Evolutionary conservation across 2,797 vertebrate genomes (phyloP), one percentile per base, ranked within the genome.

Genomic region (Erpetoichthys calabaricus): DNA sequence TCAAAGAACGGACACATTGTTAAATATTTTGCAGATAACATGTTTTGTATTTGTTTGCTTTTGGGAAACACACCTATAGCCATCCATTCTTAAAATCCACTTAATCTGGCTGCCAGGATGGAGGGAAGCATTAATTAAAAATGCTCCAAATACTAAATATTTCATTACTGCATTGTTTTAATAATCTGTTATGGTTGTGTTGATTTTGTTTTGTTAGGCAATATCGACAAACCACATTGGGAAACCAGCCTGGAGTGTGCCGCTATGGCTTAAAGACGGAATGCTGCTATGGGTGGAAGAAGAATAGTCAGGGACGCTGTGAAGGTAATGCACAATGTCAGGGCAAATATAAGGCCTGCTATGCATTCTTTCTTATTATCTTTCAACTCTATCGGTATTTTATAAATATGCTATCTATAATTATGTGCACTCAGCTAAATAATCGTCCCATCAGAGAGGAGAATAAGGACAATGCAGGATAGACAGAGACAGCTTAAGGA

Each of bases 241-340:
- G 78, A 65, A 86, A 58, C 75, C 83, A 81, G 65, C 75, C 85
- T 57, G 94, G 93, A 8, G 56, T 95, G 59, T 99, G 96, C 76
- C 90, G 60, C 69, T 98, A 92, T 4, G 94, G 92, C 61, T 78
- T 82, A 62, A 86, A 73, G 57, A 58, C 88, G 62, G 93, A 97
- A 72, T 99, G 96, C 72, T 99, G 93, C 77, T 90, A 94, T 5
- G 96, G 92, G 68, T 98, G 96, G 96, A 92, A 75, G 71, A 91
- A 78, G 73, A 94, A 83, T 76, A 85, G 60, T 64, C 88, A 86
- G 72, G 90, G 90, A 59, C 84, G 77, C 58, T 98, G 96, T 6
- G 91, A 97, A 84, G 93, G 96, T 99, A 87, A 6, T 1, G n/a
- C n/a, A 49, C 47, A 4, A 4, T 2, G 3, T 49, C 47, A 49